Evolutionary conservation across 1,140 invertebrate genomes (phyloP), one percentile per base, ranked within the genome.

Genomic region (Caenorhabditis inopinata): DNA sequence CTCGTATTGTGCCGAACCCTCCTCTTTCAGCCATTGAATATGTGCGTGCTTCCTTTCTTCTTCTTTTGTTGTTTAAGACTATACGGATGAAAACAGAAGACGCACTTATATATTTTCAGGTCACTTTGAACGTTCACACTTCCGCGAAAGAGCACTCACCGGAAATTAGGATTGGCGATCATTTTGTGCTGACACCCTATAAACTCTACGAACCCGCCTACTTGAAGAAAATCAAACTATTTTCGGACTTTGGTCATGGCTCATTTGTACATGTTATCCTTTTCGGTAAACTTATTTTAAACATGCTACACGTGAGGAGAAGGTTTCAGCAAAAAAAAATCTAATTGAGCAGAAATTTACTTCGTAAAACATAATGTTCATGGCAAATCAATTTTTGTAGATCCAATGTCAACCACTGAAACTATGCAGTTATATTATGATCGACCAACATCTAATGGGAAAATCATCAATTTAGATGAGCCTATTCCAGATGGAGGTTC

Each of bases 101-200:
- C 1, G 6, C 5, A 14, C 9, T 29, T 16, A 9, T 3, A 21
- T 11, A 46, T 18, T 76, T 79, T 49, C 51, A 83, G 82, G 75
- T 77, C 18, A 83, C 82, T 38, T 45, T 84, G 49, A 84, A 84
- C 49, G 83, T 84, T 25, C 83, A 84, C 75, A 84, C 83, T 25
- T 84, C 83, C 27, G 81, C 81, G 14, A 74, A 78, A 47, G 53
- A 80, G 49, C 83, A 84, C 53, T 75, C 83, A 6, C 83, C 83
- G 23, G 83, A 84, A 78, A 84, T 84, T 62, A 62, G 83, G 18
- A 84, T 75, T 12, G 83, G 77, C 3, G 81, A 82, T 75, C 81
- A 82, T 62, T 82, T 82, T 42, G 81, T 82, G 16, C 81, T 82
- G 42, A 53, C 81, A 11, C 81, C 81, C n/a, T 82, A 82, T 35